Evolutionary conservation across 2,888 invertebrate genomes (phyloP).

Genomic region (Poecilus cupreus): DNA sequence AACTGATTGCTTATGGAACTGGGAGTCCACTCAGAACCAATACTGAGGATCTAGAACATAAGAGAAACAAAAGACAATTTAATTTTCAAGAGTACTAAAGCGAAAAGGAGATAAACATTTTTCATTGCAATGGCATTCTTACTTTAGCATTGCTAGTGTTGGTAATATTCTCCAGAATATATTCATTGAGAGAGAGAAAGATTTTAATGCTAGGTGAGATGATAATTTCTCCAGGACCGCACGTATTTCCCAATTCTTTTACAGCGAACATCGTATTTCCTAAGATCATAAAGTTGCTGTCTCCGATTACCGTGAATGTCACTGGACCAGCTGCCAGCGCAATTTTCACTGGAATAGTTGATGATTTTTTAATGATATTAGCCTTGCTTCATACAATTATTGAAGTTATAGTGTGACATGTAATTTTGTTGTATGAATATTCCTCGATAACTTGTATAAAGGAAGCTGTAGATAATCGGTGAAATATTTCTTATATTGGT

Average conservation of each 20-base stretch:
- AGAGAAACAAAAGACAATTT: neutral
- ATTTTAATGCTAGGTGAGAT: constrained; percentile 74
- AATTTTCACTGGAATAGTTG: constrained; percentile 76
- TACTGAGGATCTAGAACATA: constrained; percentile 20
- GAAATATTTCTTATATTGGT: no score
- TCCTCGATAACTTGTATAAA: no score
- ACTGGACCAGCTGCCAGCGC: constrained; percentile 78
- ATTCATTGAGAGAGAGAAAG: constrained; percentile 76
- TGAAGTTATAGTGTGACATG: neutral
- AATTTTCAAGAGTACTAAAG: neutral
- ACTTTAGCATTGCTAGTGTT: neutral
- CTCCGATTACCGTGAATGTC: constrained; percentile 77
- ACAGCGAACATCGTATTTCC: constrained; percentile 80
- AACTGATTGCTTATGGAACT: constrained; percentile 24
- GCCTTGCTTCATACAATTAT: no score
- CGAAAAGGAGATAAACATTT: neutral
- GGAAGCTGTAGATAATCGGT: no score
- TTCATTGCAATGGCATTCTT: neutral
- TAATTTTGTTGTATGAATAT: no score
- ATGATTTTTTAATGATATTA: neutral
- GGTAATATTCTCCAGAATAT: constrained; percentile 68
- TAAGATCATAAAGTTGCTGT: constrained; percentile 76
- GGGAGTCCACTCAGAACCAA: constrained; percentile 43
- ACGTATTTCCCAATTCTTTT: constrained; percentile 74
- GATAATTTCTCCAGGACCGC: constrained; percentile 78